Conservation (phyloP, 2,113 vertebrate genomes). For the Lophotis ruficrista region DNA sequence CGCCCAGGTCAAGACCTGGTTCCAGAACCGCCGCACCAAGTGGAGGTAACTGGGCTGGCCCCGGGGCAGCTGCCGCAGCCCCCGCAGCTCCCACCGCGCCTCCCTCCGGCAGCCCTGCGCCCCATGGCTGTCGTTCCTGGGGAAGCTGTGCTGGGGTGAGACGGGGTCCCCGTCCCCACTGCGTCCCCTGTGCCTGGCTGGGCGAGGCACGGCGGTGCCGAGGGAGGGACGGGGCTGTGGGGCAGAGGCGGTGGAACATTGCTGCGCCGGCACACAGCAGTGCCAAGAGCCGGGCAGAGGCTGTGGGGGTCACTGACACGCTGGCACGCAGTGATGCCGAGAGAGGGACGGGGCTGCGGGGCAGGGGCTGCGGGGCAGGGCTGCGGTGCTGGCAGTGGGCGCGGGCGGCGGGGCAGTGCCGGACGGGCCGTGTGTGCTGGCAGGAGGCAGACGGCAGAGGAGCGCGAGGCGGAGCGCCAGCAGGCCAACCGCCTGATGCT, state of each 20-base stretch:
- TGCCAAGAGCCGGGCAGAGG: accelerated
- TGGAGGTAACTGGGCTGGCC: constrained; percentile 82
- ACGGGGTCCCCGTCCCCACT: accelerated
- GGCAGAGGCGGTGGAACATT: background rate
- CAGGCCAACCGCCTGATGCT: constrained; percentile 95
- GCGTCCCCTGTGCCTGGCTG: accelerated
- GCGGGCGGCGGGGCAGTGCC: background rate
- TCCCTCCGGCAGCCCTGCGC: background rate
- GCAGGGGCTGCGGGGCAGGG: background rate
- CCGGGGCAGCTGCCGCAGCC: accelerated
- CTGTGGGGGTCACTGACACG: background rate
- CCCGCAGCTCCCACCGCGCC: accelerated
- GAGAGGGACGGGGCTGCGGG: background rate
- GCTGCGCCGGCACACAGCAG: accelerated
- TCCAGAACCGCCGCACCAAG: constrained; percentile 97
- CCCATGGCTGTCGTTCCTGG: accelerated
- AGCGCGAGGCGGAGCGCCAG: constrained; percentile 94
- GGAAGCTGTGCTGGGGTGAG: background rate
- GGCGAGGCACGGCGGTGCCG: background rate
- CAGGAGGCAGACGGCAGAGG: constrained; percentile 96
- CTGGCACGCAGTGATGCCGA: too few relatives aligned
- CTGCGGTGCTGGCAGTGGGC: background rate
- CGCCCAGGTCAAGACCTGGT: constrained; percentile 98
- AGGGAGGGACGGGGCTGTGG: background rate
- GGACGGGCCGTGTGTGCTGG: background rate